phyloP scores from a whole-genome alignment of 2,113 vertebrate species.

The Grallaria varia region DNA sequence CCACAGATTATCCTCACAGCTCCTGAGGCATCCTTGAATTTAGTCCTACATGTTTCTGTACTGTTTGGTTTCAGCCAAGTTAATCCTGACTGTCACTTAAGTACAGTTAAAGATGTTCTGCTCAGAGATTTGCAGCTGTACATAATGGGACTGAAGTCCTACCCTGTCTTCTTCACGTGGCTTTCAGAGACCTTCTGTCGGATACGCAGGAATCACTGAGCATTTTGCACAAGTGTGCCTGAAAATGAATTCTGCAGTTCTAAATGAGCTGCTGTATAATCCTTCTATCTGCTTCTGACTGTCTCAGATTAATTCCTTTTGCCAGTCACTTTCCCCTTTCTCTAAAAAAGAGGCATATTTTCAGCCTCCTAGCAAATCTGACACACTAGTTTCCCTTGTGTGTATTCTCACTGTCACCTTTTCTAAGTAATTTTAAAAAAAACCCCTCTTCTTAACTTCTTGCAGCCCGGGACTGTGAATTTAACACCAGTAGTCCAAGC shows the following conservation, averaged over 20 bases:
- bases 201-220: background rate
- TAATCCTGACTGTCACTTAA: constrained; percentile 20
- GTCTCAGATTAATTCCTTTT: constrained; percentile 55
- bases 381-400: background rate
- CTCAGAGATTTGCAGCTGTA: constrained; percentile 8
- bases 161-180: background rate
- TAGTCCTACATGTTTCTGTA: background rate
- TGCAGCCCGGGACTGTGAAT: background rate
- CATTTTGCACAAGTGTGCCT: background rate
- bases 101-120: background rate
- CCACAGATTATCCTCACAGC: background rate
- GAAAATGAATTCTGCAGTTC: constrained; percentile 29
- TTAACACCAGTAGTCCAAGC: background rate
- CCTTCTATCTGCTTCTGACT: constrained; percentile 53
- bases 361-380: constrained; percentile 16
- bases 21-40: background rate
- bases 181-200: background rate
- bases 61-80: background rate
- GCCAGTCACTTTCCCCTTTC: background rate
- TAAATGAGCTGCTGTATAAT: constrained; percentile 57
- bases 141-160: background rate
- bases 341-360: constrained; percentile 3
- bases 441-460: background rate
- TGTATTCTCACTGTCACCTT: background rate
- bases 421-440: background rate